phyloP scores from a whole-genome alignment of 2,113 vertebrate genomes.

The Halichoeres trimaculatus region DNA sequence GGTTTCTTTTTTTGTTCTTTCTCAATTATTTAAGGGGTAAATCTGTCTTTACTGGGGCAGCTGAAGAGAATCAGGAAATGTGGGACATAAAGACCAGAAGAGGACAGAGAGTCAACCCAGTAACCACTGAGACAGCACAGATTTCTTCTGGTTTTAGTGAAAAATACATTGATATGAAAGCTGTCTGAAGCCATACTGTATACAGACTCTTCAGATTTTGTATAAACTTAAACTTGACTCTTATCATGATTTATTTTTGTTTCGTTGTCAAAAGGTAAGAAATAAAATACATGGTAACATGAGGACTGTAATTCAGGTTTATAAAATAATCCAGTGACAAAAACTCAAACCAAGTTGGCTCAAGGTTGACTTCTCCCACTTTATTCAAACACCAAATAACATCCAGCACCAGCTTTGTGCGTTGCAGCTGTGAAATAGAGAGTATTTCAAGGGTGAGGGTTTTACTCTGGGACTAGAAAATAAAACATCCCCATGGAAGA shows the following conservation, averaged over 20 bases:
- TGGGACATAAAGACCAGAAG: no score
- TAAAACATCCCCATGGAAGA: conserved; percentile 39
- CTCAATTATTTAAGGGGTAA: no score
- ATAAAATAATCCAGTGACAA: background rate
- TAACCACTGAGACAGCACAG: no score
- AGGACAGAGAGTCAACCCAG: no score
- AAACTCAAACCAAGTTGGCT: conserved; percentile 31
- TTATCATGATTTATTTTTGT: no score
- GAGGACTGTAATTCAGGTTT: background rate
- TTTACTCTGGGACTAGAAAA: conserved; percentile 38
- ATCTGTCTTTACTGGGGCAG: no score
- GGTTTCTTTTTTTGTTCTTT: no score
- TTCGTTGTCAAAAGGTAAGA: no score
- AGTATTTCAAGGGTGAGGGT: conserved; percentile 8
- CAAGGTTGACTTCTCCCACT: conserved; percentile 52
- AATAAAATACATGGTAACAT: background rate
- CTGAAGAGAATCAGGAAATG: no score
- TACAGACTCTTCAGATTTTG: background rate
- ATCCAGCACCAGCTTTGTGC: conserved; percentile 70
- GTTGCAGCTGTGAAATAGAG: conserved; percentile 67
- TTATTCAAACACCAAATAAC: conserved; percentile 70
- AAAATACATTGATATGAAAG: no score
- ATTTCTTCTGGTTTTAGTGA: no score
- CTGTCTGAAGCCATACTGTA: background rate
- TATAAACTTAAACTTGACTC: no score